Evolutionary conservation across 1,140 invertebrate genomes (phyloP), one percentile per base, ranked within the genome.

Genomic region (Bathynomus jamesi): DNA sequence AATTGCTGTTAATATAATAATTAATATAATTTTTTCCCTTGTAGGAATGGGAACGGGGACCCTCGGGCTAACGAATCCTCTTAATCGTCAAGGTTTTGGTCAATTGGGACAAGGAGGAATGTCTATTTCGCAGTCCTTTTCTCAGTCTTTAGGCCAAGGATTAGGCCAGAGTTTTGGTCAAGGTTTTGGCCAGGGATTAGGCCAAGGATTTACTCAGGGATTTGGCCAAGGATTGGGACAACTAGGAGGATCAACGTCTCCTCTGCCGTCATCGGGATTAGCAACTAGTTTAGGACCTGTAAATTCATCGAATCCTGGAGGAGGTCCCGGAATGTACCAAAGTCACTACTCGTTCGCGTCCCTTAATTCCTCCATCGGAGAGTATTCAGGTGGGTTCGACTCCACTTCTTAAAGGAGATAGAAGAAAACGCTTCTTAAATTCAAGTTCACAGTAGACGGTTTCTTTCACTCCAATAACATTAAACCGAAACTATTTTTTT

Each of bases 381-480:
- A 76, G 28, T 76, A 76, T 68, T 30, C 74, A 64, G 74, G 74
- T 76, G 74, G 70, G 74, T n/a, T n/a, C n/a, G n/a, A n/a, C n/a
- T n/a, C n/a, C n/a, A n/a, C n/a, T n/a, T n/a, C n/a, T n/a, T n/a
- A n/a, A n/a, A n/a, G n/a, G n/a, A n/a, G n/a, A n/a, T n/a, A n/a
- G n/a, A n/a, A n/a, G n/a, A n/a, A n/a, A n/a, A n/a, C n/a, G n/a
- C n/a, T n/a, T n/a, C n/a, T n/a, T n/a, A n/a, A n/a, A n/a, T n/a
- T n/a, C n/a, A n/a, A n/a, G n/a, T n/a, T n/a, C n/a, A n/a, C n/a
- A n/a, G n/a, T n/a, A n/a, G n/a, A n/a, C n/a, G n/a, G n/a, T n/a
- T n/a, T n/a, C n/a, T n/a, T n/a, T n/a, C n/a, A n/a, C n/a, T n/a
- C n/a, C n/a, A n/a, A n/a, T n/a, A n/a, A n/a, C n/a, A n/a, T n/a